Conservation (phyloP, 2,113 vertebrate genomes). For the Steatornis caripensis region DNA sequence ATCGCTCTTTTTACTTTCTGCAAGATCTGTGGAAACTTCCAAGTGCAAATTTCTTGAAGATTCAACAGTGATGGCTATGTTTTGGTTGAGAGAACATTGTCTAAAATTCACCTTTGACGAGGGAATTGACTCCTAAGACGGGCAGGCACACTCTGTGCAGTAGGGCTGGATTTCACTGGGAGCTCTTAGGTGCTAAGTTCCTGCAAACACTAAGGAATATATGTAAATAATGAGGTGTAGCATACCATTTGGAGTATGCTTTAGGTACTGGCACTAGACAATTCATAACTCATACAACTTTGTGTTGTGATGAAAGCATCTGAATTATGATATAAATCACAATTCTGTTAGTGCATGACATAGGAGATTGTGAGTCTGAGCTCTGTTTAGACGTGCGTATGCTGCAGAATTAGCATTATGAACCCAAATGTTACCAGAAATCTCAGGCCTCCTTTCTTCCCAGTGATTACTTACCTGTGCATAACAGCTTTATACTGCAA, state of each 20-base stretch:
- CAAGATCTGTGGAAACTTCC: not conserved
- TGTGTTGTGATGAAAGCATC: not conserved
- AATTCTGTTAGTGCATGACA: not conserved
- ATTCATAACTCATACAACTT: not conserved
- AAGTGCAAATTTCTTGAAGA: not conserved
- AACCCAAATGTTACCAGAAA: not conserved
- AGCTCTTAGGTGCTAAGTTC: not conserved
- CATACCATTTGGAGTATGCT: not conserved
- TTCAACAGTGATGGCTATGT: not conserved
- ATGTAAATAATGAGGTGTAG: not conserved
- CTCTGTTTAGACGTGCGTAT: not conserved
- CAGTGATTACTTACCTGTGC: not conserved
- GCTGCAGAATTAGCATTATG: not conserved
- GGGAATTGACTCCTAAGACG: not conserved
- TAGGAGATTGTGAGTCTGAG: not conserved
- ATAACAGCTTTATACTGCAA: not conserved
- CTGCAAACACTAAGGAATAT: not conserved
- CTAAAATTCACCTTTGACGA: not conserved
- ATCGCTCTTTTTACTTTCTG: not conserved
- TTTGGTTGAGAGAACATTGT: not conserved
- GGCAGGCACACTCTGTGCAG: not conserved
- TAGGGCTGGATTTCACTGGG: not conserved
- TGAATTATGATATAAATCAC: not conserved
- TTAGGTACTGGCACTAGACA: not conserved
- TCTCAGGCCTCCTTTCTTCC: not conserved